Percentiles rank a stretch among this genome's conserved stretches.
Evolutionary conservation across 2,888 invertebrate species (phyloP).

Genomic region (Endomychus coccineus): DNA sequence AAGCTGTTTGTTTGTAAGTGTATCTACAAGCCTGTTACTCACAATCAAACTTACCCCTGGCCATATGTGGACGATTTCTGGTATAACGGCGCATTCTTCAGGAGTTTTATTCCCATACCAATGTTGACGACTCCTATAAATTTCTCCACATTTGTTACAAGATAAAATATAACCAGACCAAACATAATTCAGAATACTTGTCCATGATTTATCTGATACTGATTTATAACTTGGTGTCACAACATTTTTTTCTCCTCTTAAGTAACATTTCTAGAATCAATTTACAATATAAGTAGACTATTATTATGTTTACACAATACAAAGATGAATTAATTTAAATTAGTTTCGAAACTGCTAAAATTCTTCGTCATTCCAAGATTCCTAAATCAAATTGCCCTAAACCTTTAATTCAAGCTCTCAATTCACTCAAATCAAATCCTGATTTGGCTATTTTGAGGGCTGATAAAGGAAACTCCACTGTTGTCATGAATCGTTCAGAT

Average conservation of each 20-base stretch:
- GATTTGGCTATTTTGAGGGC: no score
- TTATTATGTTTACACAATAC: no score
- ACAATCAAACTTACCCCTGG: constrained; percentile 45
- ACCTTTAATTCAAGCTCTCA: no score
- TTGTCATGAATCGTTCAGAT: no score
- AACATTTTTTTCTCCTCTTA: constrained; percentile 46
- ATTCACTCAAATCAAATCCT: no score
- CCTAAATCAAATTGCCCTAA: no score
- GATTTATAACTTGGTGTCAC: constrained; percentile 51
- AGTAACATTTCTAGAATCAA: constrained; percentile 36
- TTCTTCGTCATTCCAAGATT: no score
- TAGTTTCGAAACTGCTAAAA: no score
- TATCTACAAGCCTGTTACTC: constrained; percentile 25
- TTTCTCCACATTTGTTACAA: constrained; percentile 66
- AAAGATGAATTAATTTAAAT: no score
- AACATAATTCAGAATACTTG: constrained; percentile 63
- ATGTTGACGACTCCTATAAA: constrained; percentile 64
- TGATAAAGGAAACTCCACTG: no score
- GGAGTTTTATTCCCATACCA: constrained; percentile 76
- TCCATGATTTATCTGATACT: constrained; percentile 51
- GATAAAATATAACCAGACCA: constrained; percentile 75
- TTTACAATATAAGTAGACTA: not conserved
- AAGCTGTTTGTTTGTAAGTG: constrained; percentile 16
- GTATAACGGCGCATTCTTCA: constrained; percentile 58
- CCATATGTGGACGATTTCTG: constrained; percentile 65